These are phyloP conservation scores for Aphrocallistes beatrix DNA, from an alignment of 37 sponge, comb jelly and placozoan species.

Conservation along the genomic window DNA sequence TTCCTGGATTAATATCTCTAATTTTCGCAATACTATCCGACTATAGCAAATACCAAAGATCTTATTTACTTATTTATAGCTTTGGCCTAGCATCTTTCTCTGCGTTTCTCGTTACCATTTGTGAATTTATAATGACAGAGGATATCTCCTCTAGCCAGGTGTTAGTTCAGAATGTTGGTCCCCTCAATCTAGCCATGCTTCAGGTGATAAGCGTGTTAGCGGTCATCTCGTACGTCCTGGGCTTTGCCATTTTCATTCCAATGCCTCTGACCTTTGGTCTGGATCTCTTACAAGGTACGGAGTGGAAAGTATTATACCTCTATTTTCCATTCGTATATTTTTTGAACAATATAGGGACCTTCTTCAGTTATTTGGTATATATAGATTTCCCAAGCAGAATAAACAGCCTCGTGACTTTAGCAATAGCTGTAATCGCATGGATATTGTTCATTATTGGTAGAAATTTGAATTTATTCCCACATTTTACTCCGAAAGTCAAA, in stretches of 20 bases:
- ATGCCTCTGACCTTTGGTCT: neutral
- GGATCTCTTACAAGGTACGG: neutral
- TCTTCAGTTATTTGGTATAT: neutral
- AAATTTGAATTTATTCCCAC: neutral
- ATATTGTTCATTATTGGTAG: neutral
- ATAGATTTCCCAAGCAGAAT: too few relatives aligned
- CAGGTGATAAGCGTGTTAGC: neutral
- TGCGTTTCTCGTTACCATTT: neutral
- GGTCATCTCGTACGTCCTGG: neutral
- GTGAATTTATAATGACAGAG: neutral
- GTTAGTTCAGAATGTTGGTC: too few relatives aligned
- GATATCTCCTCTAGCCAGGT: too few relatives aligned
- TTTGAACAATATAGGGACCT: neutral
- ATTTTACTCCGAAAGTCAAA: neutral
- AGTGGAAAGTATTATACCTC: neutral
- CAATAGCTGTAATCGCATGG: neutral
- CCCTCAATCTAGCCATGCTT: too few relatives aligned
- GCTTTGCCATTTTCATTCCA: neutral
- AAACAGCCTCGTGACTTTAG: neutral
- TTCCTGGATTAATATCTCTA: neutral
- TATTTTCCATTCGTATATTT: neutral
- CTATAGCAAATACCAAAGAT: neutral
- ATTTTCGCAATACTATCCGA: neutral
- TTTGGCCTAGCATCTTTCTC: neutral
- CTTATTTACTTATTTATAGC: neutral